Evolutionary conservation across 2,113 vertebrate genomes (phyloP), one percentile per base, ranked within the genome.

Genomic region (Stomatorhinus ivindoensis): DNA sequence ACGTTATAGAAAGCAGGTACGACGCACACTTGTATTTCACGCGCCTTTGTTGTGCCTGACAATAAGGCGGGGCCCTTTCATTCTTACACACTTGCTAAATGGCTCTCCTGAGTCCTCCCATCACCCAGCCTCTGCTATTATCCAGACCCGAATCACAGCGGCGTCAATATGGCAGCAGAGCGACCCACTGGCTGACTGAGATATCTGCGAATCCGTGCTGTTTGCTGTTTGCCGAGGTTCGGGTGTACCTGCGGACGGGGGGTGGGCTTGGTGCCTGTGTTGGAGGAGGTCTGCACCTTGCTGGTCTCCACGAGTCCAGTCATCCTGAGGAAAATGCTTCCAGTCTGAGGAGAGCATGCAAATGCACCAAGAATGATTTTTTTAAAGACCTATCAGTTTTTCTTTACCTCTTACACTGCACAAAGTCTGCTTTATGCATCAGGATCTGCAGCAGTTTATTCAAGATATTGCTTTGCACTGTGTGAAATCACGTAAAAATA

Each of bases 1-100:
- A 94, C 92, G 92, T 93, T 92, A 94, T 95, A 94, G 92, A 95
- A 95, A 94, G 93, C 93, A 96, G 94, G 93, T 95, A 95, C 94
- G 94, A 92, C 94, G 89, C 93, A 93, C 93, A 91, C 91, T 92
- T 93, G 92, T 89, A 92, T 94, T 94, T 94, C 93, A 93, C 92
- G 92, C 91, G 53, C 92, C 93, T 94, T 95, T 95, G 92, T 94
- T 92, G 92, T 93, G 91, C 93, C 91, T 92, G 88, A 95, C 93
- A 94, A 96, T 94, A 93, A 93, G 55, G 89, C 92, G 91, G 92
- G 83, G 89, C 46, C n/a, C 7, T 10, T 82, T 24, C 90, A 73
- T 92, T 92, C 91, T 92, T 90, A 89, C 90, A 46, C 92, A 89
- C 91, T 91, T 90, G 90, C 92, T 94, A 95, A 96, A 95, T 93